Conservation (phyloP, 2,113 vertebrate genomes). For the Aphyosemion australe region DNA sequence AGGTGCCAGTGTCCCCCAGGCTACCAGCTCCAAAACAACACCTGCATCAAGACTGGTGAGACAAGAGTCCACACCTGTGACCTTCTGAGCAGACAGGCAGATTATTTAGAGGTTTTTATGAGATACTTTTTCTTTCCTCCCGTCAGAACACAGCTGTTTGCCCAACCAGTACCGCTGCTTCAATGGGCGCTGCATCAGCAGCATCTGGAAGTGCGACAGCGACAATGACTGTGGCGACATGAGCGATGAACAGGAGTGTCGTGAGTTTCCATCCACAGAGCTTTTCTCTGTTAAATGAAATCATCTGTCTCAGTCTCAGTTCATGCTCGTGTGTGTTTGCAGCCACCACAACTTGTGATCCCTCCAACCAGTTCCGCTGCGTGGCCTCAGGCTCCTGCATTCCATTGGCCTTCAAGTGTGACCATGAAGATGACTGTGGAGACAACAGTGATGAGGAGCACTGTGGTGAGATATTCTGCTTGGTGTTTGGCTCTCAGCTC, state of each 20-base stretch:
- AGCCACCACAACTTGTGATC: conserved; percentile 91
- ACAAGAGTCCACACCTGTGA: background rate
- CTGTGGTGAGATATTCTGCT: conserved; percentile 82
- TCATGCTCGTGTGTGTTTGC: background rate
- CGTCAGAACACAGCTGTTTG: conserved; percentile 85
- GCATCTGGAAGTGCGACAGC: conserved; percentile 97
- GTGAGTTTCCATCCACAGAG: conserved; percentile 76
- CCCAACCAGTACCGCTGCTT: conserved; percentile 93
- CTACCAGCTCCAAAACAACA: conserved; percentile 84
- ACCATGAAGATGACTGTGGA: conserved; percentile 96
- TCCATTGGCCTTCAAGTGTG: conserved; percentile 95
- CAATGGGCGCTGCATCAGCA: conserved; percentile 96
- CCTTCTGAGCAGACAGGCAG: background rate
- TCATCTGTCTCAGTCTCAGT: background rate
- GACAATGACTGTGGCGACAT: conserved; percentile 98
- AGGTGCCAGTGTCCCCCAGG: conserved; percentile 88
- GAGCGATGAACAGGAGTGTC: conserved; percentile 95
- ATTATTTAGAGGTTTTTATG: no score
- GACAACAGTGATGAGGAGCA: conserved; percentile 96
- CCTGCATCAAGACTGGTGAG: conserved; percentile 88
- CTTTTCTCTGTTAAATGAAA: background rate
- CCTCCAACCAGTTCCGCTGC: conserved; percentile 92
- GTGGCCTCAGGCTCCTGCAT: conserved; percentile 92
- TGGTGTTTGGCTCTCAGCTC: background rate
- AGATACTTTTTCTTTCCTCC: background rate